Conservation (phyloP, 2,888 invertebrate species). For the Lagria hirta region DNA sequence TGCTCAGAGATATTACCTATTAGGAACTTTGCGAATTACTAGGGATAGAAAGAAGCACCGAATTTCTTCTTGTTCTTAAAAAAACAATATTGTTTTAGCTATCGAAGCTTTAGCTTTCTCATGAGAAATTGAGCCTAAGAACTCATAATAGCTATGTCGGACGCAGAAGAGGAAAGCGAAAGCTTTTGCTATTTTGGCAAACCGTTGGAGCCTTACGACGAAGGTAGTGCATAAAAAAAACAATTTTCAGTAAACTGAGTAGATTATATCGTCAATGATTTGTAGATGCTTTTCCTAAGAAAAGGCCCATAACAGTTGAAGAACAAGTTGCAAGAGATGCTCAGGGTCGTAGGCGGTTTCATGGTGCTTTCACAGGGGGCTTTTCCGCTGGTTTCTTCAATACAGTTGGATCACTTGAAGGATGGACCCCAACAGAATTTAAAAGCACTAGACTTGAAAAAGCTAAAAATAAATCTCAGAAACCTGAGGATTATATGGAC, state of each 20-base stretch:
- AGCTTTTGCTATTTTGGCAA: constrained; percentile 76
- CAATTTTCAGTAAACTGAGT: constrained; percentile 10
- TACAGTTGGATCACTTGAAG: constrained; percentile 93
- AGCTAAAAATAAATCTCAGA: constrained; percentile 60
- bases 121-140: too few relatives aligned
- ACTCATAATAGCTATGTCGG: constrained; percentile 48
- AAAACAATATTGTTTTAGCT: too few relatives aligned
- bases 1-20: too few relatives aligned
- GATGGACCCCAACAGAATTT: constrained; percentile 90
- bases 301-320: constrained; percentile 75
- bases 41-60: too few relatives aligned
- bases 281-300: constrained; percentile 75
- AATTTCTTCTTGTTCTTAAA: too few relatives aligned
- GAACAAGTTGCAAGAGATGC: constrained; percentile 91
- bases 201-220: constrained; percentile 77
- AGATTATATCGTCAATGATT: constrained; percentile 14
- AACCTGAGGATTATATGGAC: constrained; percentile 97
- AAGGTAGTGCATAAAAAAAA: constrained; percentile 64
- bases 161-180: constrained; percentile 66
- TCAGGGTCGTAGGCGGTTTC: constrained; percentile 88
- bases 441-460: constrained; percentile 83
- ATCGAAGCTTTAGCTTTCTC: too few relatives aligned
- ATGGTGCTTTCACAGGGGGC: constrained; percentile 97
- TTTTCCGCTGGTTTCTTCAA: constrained; percentile 98
- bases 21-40: too few relatives aligned